Evolutionary conservation across 1,140 invertebrate species (phyloP), one percentile per base, ranked within the genome.

Genomic region (Teleogryllus occipitalis): DNA sequence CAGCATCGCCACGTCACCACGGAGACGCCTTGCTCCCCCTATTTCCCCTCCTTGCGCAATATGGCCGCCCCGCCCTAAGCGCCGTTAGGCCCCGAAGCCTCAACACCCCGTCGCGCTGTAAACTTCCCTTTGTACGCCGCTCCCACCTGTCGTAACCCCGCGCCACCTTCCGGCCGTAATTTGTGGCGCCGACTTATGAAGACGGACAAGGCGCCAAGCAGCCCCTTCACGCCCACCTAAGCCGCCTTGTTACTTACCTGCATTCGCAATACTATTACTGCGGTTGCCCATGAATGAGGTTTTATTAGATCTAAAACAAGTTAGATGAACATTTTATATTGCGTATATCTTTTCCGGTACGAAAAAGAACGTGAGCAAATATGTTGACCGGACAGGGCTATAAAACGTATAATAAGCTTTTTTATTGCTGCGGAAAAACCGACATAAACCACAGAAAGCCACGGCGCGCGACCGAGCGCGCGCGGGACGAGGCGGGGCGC

Each of bases 261-360:
- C 27, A 76, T 76, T 46, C 8, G 76, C 48, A 48, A 48, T 12
- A 14, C 39, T 22, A 48, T 77, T 48, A 77, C 48, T 77, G 8
- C 76, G 47, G 6, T 49, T 77, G 8, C 47, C 76, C 74, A 22
- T 77, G 48, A 77, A 77, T 77, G 47, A 47, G 15, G 76, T 77
- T 77, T 77, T 77, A 77, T 77, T 77, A 48, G 76, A 77, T 77
- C 76, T 77, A 77, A 77, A 77, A 54, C 46, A 77, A 47, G 76
- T 47, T n/a, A 21, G 47, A 46, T 8, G 14, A 6, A 47, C 27
- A 47, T 14, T 47, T 46, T 47, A 76, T 77, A 65, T 65, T 65
- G 54, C 54, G 54, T 65, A 65, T 65, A 14, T 65, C 54, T 47
- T 47, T 46, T 76, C 75, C 75, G 47, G 39, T 76, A 39, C 39